phyloP scores from a whole-genome alignment of 2,888 invertebrate species.

The Odontomyia ornata region DNA sequence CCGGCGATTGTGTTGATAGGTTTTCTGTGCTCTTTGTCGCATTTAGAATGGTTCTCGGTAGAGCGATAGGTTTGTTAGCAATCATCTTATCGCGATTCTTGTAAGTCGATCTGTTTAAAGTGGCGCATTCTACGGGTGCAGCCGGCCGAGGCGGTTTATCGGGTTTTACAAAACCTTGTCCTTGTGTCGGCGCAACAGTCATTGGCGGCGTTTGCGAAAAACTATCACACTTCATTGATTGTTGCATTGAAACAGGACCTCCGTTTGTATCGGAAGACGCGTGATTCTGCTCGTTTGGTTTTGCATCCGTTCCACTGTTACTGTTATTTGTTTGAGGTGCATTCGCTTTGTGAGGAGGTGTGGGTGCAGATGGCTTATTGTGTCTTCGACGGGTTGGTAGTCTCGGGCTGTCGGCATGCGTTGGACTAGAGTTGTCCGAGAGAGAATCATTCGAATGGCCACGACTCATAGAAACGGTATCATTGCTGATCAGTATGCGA shows the following conservation, averaged over 20 bases:
- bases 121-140: conserved; percentile 52
- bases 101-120: conserved; percentile 52
- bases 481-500: conserved; percentile 61
- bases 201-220: conserved; percentile 52
- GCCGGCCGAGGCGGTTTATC: conserved; percentile 74
- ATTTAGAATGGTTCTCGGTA: conserved; percentile 63
- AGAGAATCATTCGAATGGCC: conserved; percentile 75
- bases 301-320: conserved; percentile 51
- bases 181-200: conserved; percentile 32
- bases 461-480: conserved; percentile 58
- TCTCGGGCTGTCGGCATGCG: conserved; percentile 77
- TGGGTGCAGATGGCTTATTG: conserved; percentile 78
- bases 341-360: conserved; percentile 66
- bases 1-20: conserved; percentile 53
- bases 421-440: conserved; percentile 74
- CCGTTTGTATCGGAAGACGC: background rate
- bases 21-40: conserved; percentile 54
- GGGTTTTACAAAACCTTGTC: conserved; percentile 65
- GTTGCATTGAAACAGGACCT: conserved; percentile 51
- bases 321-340: background rate
- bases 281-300: conserved; percentile 1
- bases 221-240: conserved; percentile 54
- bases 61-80: conserved; percentile 63
- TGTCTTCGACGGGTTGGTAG: conserved; percentile 76
- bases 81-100: conserved; percentile 52